Conservation (phyloP, 1,140 invertebrate genomes). For the Sipha flava region DNA sequence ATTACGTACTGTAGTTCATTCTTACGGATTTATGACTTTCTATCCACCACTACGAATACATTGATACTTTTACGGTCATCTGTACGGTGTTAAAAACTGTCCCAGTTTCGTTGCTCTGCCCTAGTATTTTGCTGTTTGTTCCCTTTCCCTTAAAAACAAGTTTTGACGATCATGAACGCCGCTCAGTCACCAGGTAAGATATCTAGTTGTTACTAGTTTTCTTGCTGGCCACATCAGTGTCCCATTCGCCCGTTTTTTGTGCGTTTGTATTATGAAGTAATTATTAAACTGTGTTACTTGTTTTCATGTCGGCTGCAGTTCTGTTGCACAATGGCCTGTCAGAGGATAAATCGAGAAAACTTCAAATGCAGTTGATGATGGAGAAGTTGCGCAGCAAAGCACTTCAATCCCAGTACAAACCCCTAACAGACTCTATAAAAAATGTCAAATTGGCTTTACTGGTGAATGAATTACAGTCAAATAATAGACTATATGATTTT, state of each 20-base stretch:
- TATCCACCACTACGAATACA: conserved; percentile 1
- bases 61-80: background rate
- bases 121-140: background rate
- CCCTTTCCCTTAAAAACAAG: conserved; percentile 22
- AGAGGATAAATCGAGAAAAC: conserved; percentile 39
- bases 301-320: conserved; percentile 1
- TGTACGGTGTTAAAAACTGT: background rate
- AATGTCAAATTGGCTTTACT: conserved; percentile 70
- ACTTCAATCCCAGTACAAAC: conserved; percentile 55
- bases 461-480: conserved; percentile 49
- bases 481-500: background rate
- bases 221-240: background rate
- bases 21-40: background rate
- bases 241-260: background rate
- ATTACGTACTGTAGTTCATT: too few species aligned
- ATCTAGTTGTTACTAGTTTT: background rate
- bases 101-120: background rate
- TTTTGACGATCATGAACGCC: conserved; percentile 14
- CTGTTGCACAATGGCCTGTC: conserved; percentile 3
- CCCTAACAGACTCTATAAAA: conserved; percentile 74
- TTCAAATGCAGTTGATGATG: conserved; percentile 68
- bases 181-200: conserved; percentile 16
- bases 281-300: background rate
- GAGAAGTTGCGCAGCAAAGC: conserved; percentile 74
- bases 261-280: background rate